phyloP scores from a whole-genome alignment of 2,113 vertebrate genomes.

The Ellobius talpinus region DNA sequence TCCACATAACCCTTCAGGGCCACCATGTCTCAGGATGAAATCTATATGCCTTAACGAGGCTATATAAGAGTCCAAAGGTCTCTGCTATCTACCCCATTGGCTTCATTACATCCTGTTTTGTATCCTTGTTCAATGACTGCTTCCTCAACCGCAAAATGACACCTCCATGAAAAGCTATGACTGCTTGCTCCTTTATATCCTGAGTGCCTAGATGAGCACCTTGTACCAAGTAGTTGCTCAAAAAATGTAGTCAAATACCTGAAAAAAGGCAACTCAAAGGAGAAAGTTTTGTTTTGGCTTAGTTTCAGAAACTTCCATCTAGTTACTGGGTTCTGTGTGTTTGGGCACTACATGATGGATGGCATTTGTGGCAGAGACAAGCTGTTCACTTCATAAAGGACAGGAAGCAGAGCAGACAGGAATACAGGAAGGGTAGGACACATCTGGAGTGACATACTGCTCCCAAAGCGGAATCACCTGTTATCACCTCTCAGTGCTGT shows the following conservation, averaged over 20 bases:
- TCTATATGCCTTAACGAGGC: not conserved
- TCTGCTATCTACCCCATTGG: not conserved
- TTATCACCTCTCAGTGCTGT: not conserved
- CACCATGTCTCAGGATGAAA: not conserved
- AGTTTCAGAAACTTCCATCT: not conserved
- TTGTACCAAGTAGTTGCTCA: slow-evolving; percentile 38
- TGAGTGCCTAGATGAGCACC: not conserved
- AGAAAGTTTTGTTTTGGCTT: not conserved
- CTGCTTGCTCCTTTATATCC: not conserved
- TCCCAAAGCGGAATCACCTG: not conserved
- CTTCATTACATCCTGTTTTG: not conserved
- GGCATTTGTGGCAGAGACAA: not conserved
- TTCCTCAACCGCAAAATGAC: not conserved
- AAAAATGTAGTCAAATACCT: not conserved
- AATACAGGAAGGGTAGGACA: not conserved
- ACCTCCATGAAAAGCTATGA: not conserved
- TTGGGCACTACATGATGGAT: not conserved
- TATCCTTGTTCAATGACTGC: not conserved
- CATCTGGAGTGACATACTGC: not conserved
- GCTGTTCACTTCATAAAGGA: not conserved
- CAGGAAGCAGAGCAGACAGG: not conserved
- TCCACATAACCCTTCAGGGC: not conserved
- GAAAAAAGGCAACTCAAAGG: not conserved
- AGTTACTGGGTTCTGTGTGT: not conserved
- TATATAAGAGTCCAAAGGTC: not conserved